Evolutionary conservation across 2,797 vertebrate genomes (phyloP).

Genomic region (Atherinosoma microstoma): DNA sequence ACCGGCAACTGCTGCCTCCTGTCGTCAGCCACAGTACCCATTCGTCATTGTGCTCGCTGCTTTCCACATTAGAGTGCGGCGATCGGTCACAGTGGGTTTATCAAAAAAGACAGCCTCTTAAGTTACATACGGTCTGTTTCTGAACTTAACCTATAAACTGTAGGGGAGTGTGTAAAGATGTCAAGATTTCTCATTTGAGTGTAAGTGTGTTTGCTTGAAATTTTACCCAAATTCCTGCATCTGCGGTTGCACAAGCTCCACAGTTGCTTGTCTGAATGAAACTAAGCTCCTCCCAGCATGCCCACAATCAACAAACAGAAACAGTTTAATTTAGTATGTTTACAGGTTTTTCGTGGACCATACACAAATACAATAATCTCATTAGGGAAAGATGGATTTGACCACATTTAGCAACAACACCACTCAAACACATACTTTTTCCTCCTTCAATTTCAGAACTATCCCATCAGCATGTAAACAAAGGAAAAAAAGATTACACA

Average conservation of each 20-base stretch:
- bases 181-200: conserved; percentile 30
- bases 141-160: neutral
- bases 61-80: neutral
- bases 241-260: conserved; percentile 20
- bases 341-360: neutral
- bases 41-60: conserved; percentile 22
- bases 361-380: neutral
- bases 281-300: neutral
- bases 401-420: neutral
- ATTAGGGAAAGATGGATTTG: neutral
- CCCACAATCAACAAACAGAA: conserved; percentile 28
- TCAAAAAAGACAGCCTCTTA: neutral
- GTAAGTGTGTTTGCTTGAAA: conserved; percentile 43
- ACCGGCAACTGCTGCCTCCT: conserved; percentile 1
- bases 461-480: neutral
- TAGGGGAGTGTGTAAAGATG: neutral
- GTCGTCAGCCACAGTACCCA: conserved; percentile 12
- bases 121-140: neutral
- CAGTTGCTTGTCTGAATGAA: neutral
- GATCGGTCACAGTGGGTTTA: neutral
- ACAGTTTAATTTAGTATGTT: neutral
- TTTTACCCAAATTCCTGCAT: conserved; percentile 42
- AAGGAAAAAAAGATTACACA: neutral
- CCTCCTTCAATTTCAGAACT: too few species aligned
- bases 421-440: neutral